These are phyloP conservation scores for Lanistes nyassanus DNA, from an alignment of 1,140 invertebrate genomes.

Conservation along the genomic window DNA sequence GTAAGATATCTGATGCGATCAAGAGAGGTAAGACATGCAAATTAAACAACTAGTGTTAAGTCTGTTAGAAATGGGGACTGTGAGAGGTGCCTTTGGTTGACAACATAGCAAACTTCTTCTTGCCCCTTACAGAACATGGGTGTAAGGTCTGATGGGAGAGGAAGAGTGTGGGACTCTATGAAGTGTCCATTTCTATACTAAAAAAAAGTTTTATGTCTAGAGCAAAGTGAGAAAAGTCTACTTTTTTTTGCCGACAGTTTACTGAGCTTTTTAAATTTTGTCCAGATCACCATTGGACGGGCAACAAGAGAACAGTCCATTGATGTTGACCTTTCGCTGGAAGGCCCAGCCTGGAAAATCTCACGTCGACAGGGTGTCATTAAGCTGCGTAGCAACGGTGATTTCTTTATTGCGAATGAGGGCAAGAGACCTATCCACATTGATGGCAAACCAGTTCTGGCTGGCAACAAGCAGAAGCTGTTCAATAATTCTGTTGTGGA, in stretches of 20 bases:
- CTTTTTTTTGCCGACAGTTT: no score
- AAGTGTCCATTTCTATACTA: no score
- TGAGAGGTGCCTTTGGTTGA: no score
- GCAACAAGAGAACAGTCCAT: constrained; percentile 88
- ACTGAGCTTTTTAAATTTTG: not conserved
- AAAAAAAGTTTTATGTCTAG: no score
- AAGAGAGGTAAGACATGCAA: constrained; percentile 78
- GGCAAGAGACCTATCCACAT: constrained; percentile 95
- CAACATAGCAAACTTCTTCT: no score
- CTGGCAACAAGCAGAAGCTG: constrained; percentile 84
- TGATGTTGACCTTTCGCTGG: constrained; percentile 93
- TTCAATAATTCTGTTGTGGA: constrained; percentile 95
- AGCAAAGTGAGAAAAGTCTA: no score
- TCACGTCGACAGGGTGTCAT: constrained; percentile 78
- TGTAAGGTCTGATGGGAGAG: no score
- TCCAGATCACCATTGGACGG: constrained; percentile 89
- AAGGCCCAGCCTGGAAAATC: constrained; percentile 77
- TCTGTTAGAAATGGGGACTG: no score
- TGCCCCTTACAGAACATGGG: no score
- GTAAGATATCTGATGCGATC: constrained; percentile 95
- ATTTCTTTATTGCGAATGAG: constrained; percentile 94
- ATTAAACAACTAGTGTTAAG: no score
- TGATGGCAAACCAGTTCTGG: constrained; percentile 88
- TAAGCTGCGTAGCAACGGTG: constrained; percentile 88
- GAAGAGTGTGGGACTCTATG: no score